Percentiles rank a stretch among this genome's conserved stretches.
Conservation (phyloP, 2,888 invertebrate genomes). For the Tenodera sinensis region DNA sequence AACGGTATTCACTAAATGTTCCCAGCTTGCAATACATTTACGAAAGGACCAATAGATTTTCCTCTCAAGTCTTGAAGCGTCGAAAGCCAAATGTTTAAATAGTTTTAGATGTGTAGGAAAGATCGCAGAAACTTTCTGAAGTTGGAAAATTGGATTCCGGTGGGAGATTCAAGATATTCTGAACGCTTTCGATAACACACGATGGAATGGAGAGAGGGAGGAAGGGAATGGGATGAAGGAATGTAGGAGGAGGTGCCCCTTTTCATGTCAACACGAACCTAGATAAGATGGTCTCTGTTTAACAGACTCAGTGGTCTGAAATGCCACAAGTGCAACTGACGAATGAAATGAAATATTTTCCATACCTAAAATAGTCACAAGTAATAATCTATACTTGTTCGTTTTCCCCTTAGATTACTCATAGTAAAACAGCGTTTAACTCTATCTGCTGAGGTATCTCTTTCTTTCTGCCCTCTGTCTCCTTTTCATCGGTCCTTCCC, state of each 20-base stretch:
- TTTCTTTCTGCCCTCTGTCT: too few relatives aligned
- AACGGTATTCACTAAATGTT: too few relatives aligned
- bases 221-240: background rate
- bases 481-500: too few relatives aligned
- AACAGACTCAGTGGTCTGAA: background rate
- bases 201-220: background rate
- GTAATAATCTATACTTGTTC: too few relatives aligned
- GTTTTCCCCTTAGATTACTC: too few relatives aligned
- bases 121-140: slow-evolving; percentile 33
- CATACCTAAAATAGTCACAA: too few relatives aligned
- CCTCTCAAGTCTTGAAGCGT: background rate
- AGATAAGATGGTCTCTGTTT: background rate
- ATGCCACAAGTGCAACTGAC: too few relatives aligned
- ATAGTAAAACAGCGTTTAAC: too few relatives aligned
- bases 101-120: slow-evolving; percentile 3
- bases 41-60: too few relatives aligned
- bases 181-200: slow-evolving; percentile 7
- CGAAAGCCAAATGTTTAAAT: background rate
- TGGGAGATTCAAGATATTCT: background rate
- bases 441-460: too few relatives aligned
- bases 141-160: slow-evolving; percentile 39
- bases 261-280: background rate
- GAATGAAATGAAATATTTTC: too few relatives aligned
- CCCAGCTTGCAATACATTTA: too few relatives aligned
- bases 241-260: background rate